Evolutionary conservation across 2,797 vertebrate genomes (phyloP).

Genomic region (Perodicticus potto): DNA sequence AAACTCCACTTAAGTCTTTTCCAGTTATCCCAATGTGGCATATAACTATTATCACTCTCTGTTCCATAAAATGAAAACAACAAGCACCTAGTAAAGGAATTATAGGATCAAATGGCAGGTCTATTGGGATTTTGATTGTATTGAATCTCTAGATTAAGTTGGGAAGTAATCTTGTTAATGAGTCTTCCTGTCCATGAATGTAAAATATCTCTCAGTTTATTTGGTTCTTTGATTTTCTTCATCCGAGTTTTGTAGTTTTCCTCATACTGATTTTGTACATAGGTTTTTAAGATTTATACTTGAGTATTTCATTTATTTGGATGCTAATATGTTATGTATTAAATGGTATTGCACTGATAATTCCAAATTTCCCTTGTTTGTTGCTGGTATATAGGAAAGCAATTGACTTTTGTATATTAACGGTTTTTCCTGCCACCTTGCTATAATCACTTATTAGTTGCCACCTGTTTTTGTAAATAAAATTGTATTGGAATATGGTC

Average conservation of each 20-base stretch:
- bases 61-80: neutral
- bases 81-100: too few species aligned
- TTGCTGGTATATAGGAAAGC: neutral
- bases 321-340: neutral
- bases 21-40: neutral
- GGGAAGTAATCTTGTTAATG: neutral
- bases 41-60: constrained; percentile 5
- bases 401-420: neutral
- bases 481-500: neutral
- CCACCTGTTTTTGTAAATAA: neutral
- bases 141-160: neutral
- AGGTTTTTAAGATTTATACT: neutral
- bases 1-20: neutral
- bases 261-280: neutral
- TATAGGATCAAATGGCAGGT: too few species aligned
- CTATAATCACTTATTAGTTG: neutral
- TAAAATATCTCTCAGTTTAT: neutral
- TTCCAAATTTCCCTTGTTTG: neutral
- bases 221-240: neutral
- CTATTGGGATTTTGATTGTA: neutral
- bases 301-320: neutral
- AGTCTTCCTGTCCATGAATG: neutral
- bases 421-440: neutral
- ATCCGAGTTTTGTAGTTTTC: neutral
- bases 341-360: neutral